phyloP scores from a whole-genome alignment of 2,888 invertebrate genomes.

The Anorthoa munda region DNA sequence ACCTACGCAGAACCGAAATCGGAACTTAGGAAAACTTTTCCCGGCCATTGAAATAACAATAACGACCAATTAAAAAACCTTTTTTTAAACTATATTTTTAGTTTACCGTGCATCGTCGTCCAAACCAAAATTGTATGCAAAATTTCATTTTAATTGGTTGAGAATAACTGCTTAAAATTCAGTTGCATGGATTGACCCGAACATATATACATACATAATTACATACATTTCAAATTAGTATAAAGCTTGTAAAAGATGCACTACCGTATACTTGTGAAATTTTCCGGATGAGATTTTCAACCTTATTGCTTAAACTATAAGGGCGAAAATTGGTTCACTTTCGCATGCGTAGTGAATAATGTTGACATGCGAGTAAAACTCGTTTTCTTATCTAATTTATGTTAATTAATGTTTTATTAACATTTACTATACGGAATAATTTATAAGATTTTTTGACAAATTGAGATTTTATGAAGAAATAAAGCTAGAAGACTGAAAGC shows the following conservation, averaged over 20 bases:
- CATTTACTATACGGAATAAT: slow-evolving; percentile 46
- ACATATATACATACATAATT: too few relatives aligned
- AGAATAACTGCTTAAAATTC: too few relatives aligned
- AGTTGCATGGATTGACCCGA: too few relatives aligned
- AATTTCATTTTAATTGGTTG: too few relatives aligned
- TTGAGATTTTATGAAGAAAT: slow-evolving; percentile 75
- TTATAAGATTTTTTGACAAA: slow-evolving; percentile 73
- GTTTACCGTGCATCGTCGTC: too few relatives aligned
- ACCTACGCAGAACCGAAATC: neutral
- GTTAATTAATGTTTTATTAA: slow-evolving; percentile 36
- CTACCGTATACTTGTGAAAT: neutral
- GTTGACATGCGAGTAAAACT: slow-evolving; percentile 44
- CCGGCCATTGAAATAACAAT: neutral
- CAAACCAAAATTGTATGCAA: too few relatives aligned
- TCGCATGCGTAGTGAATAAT: neutral
- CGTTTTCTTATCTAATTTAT: slow-evolving; percentile 36
- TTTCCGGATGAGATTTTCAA: neutral
- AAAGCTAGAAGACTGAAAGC: slow-evolving; percentile 81
- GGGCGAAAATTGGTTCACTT: neutral
- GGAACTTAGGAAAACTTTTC: neutral
- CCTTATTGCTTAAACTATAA: neutral
- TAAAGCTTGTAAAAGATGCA: too few relatives aligned
- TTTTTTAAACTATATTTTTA: too few relatives aligned
- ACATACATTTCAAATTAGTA: too few relatives aligned
- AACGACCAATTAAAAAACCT: too few relatives aligned